Conservation (phyloP, 1,140 invertebrate species). For the Listronotus bonariensis region DNA sequence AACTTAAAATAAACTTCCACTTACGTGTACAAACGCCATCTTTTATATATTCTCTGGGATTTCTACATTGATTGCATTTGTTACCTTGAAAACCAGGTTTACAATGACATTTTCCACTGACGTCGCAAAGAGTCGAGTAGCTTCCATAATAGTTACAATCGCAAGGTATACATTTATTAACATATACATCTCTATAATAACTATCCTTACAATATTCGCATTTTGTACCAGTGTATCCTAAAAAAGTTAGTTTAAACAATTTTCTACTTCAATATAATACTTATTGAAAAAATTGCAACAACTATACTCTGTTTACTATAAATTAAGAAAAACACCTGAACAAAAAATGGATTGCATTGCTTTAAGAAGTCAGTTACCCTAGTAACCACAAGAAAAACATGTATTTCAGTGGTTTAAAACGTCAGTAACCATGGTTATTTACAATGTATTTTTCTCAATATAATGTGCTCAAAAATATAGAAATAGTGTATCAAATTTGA, state of each 20-base stretch:
- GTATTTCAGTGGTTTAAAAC: too few relatives aligned
- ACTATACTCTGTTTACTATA: too few relatives aligned
- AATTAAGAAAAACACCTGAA: too few relatives aligned
- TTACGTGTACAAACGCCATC: constrained; percentile 75
- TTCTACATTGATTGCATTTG: constrained; percentile 79
- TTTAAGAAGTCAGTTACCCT: too few relatives aligned
- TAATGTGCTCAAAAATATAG: too few relatives aligned
- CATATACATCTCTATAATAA: constrained; percentile 62
- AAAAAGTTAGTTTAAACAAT: constrained; percentile 1
- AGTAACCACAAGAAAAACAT: too few relatives aligned
- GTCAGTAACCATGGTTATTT: too few relatives aligned
- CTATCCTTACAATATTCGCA: constrained; percentile 76
- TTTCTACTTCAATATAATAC: too few relatives aligned
- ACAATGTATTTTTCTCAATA: too few relatives aligned
- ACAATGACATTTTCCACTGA: constrained; percentile 82
- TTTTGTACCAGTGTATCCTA: constrained; percentile 68
- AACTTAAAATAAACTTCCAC: constrained; percentile 52
- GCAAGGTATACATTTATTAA: constrained; percentile 61
- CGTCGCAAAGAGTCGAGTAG: constrained; percentile 72
- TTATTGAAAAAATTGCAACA: too few relatives aligned
- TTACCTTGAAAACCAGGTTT: constrained; percentile 75
- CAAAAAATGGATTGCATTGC: too few relatives aligned
- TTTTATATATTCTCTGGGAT: constrained; percentile 75
- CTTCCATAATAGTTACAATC: constrained; percentile 81
- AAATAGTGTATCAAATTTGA: too few relatives aligned